Percentiles rank a stretch among this genome's conserved stretches.
phyloP scores from a whole-genome alignment of 2,113 vertebrate genomes.

The Litocranius walleri region DNA sequence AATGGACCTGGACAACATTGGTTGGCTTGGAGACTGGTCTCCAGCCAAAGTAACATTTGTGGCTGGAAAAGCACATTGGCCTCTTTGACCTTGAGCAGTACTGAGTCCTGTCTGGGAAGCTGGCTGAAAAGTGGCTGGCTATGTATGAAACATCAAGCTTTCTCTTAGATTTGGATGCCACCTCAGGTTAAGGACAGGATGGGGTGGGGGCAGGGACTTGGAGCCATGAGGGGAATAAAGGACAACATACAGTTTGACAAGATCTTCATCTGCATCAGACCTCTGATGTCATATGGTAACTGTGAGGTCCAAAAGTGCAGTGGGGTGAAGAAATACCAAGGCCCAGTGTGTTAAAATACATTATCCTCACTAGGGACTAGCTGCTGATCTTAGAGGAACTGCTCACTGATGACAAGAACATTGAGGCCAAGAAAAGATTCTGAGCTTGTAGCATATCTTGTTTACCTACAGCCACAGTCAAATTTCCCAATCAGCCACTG shows the following conservation, averaged over 20 bases:
- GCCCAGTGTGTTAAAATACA: constrained; percentile 56
- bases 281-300: constrained; percentile 47
- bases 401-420: constrained; percentile 70
- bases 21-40: not conserved
- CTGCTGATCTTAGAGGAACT: constrained; percentile 56
- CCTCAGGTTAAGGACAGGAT: not conserved
- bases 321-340: constrained; percentile 30
- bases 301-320: constrained; percentile 36
- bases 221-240: not conserved
- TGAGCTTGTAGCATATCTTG: constrained; percentile 66
- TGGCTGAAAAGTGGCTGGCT: not conserved
- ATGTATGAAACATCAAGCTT: not conserved
- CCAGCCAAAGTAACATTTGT: not conserved
- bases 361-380: constrained; percentile 69
- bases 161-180: not conserved
- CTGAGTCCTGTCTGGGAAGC: not conserved
- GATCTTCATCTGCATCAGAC: constrained; percentile 71
- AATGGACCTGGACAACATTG: not conserved
- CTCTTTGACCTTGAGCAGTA: not conserved
- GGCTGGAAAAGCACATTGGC: not conserved
- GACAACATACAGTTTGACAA: not conserved
- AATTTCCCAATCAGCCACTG: not conserved
- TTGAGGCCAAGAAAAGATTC: not conserved
- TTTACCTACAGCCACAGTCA: constrained; percentile 73
- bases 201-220: not conserved